phyloP scores from a whole-genome alignment of 2,113 vertebrate genomes.

The Monarcha castaneiventris region DNA sequence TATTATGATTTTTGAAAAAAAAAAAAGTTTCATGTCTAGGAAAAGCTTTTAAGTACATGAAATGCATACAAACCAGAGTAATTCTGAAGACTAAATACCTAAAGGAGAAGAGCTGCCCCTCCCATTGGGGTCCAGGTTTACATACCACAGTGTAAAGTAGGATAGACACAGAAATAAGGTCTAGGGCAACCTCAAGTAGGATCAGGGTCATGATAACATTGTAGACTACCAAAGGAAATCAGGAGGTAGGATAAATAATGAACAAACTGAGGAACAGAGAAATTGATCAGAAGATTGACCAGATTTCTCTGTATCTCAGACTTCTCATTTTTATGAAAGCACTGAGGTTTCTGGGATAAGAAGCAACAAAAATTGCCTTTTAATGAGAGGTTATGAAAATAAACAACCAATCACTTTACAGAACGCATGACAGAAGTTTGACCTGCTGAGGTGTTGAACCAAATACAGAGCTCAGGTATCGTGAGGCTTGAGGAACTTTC shows the following conservation, averaged over 20 bases:
- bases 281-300: neutral
- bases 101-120: neutral
- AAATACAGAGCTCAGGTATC: neutral
- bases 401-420: constrained; percentile 4
- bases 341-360: neutral
- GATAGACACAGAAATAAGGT: neutral
- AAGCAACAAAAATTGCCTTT: neutral
- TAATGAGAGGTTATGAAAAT: neutral
- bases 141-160: neutral
- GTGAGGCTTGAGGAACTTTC: constrained; percentile 4
- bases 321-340: neutral
- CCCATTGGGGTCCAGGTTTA: neutral
- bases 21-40: neutral
- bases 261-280: neutral
- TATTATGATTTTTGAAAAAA: neutral
- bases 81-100: neutral
- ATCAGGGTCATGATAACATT: neutral
- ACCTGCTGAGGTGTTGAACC: neutral
- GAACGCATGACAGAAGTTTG: neutral
- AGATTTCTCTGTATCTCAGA: neutral
- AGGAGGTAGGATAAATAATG: neutral
- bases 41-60: neutral
- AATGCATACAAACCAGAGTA: neutral
- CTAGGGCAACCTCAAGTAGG: neutral
- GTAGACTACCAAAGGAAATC: neutral